Conservation (phyloP, 2,113 vertebrate genomes). For the Cavia aperea region DNA sequence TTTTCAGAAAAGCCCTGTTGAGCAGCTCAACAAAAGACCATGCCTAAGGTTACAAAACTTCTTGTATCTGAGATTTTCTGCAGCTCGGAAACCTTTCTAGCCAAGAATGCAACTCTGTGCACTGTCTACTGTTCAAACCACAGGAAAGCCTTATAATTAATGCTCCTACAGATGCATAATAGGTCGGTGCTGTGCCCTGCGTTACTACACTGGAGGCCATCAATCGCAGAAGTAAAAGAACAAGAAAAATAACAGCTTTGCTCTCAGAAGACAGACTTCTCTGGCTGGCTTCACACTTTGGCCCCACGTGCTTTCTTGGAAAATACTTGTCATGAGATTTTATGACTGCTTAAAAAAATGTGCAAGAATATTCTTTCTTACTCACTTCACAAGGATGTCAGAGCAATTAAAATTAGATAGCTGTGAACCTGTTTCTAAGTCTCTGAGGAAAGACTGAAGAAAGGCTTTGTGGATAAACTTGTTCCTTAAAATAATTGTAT, state of each 20-base stretch:
- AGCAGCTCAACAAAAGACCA: slow-evolving; percentile 34
- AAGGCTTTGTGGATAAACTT: slow-evolving; percentile 4
- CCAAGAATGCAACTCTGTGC: not conserved
- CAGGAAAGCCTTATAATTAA: slow-evolving; percentile 14
- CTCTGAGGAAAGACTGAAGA: slow-evolving; percentile 42
- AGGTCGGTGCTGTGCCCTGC: not conserved
- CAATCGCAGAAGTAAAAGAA: not conserved
- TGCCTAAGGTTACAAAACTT: slow-evolving; percentile 9
- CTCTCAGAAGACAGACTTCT: not conserved
- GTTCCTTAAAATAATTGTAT: not conserved
- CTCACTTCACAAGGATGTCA: slow-evolving; percentile 42
- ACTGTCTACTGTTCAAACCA: not conserved
- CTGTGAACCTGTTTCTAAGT: slow-evolving; percentile 40
- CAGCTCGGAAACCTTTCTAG: slow-evolving; percentile 15
- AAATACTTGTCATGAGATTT: slow-evolving; percentile 54
- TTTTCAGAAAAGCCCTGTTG: slow-evolving; percentile 45
- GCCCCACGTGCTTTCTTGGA: slow-evolving; percentile 43
- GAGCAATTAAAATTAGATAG: slow-evolving; percentile 59
- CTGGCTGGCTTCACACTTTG: slow-evolving; percentile 34
- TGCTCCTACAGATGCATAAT: not conserved
- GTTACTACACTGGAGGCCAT: not conserved
- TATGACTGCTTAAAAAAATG: slow-evolving; percentile 56
- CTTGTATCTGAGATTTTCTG: not conserved
- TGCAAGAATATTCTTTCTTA: slow-evolving; percentile 43
- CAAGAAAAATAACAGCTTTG: not conserved